Percentiles rank a stretch among this genome's conserved stretches.
Evolutionary conservation across 64 coral and sea anemone species (phyloP).

Genomic region (Stichodactyla helianthus): DNA sequence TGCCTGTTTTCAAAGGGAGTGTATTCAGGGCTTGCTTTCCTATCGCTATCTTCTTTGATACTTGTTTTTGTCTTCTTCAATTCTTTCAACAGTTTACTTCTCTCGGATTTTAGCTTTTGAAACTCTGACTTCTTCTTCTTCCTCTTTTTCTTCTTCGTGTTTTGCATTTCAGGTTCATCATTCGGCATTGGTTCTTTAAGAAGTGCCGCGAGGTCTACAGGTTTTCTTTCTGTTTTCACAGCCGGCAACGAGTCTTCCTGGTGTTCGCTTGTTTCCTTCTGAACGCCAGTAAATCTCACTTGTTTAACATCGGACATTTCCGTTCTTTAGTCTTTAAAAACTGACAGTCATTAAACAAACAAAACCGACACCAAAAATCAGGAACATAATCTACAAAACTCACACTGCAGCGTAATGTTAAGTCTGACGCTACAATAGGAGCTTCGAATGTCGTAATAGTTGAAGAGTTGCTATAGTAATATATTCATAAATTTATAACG

Average conservation of each 20-base stretch:
- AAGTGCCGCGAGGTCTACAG: neutral
- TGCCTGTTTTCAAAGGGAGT: slow-evolving; percentile 64
- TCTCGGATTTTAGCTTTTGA: slow-evolving; percentile 54
- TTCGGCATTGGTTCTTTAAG: slow-evolving; percentile 17
- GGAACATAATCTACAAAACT: neutral
- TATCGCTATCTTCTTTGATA: slow-evolving; percentile 59
- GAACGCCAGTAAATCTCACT: slow-evolving; percentile 13
- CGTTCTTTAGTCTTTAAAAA: slow-evolving; percentile 3
- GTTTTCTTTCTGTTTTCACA: neutral
- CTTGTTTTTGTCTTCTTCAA: slow-evolving; percentile 32
- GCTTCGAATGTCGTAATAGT: neutral
- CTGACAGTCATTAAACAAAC: neutral
- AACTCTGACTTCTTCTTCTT: slow-evolving; percentile 42
- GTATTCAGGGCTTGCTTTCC: slow-evolving; percentile 48
- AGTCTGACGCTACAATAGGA: neutral
- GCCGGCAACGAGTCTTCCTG: neutral
- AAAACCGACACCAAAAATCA: neutral
- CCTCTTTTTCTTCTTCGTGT: neutral
- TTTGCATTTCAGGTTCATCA: neutral
- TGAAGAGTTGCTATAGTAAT: slow-evolving; percentile 11
- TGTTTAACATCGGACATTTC: slow-evolving; percentile 3
- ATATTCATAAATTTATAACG: slow-evolving; percentile 24
- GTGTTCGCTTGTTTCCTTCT: neutral
- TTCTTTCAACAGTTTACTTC: slow-evolving; percentile 50
- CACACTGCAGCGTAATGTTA: neutral